Evolutionary conservation across 2,888 invertebrate genomes (phyloP).

Genomic region (Alsophila aescularia): DNA sequence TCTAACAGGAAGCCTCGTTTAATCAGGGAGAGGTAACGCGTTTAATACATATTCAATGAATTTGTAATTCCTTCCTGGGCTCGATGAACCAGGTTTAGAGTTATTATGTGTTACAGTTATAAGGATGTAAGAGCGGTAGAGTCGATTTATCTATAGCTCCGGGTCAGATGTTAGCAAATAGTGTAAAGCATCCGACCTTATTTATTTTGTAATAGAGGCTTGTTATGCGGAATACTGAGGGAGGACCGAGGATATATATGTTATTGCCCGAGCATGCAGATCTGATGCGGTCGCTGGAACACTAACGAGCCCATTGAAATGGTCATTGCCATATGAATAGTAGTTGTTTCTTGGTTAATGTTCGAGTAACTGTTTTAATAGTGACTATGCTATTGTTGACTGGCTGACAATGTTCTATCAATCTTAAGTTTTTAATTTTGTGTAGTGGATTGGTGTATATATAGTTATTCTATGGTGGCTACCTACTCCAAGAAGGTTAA

Average conservation of each 20-base stretch:
- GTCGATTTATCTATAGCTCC: slow-evolving; percentile 3
- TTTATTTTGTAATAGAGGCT: slow-evolving; percentile 38
- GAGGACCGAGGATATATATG: too few species aligned
- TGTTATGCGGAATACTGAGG: slow-evolving; percentile 7
- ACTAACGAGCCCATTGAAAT: slow-evolving; percentile 54
- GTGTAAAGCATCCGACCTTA: slow-evolving; percentile 38
- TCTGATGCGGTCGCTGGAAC: slow-evolving; percentile 46
- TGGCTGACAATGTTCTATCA: slow-evolving; percentile 1
- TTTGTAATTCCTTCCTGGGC: slow-evolving; percentile 13
- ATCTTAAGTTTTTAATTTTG: slow-evolving; percentile 7
- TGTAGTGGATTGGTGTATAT: too few species aligned
- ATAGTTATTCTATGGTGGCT: too few species aligned
- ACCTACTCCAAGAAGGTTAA: too few species aligned
- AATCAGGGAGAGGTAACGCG: slow-evolving; percentile 13
- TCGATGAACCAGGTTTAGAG: slow-evolving; percentile 6
- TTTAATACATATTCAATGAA: slow-evolving; percentile 19
- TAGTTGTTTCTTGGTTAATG: slow-evolving; percentile 33
- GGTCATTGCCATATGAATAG: slow-evolving; percentile 49
- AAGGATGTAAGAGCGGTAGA: slow-evolving; percentile 5
- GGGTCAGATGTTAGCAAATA: slow-evolving; percentile 42
- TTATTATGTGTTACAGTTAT: slow-evolving; percentile 19
- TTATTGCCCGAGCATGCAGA: slow-evolving; percentile 55
- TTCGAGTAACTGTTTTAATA: slow-evolving; percentile 24
- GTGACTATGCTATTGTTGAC: slow-evolving; percentile 8
- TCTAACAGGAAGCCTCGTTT: slow-evolving; percentile 13